Conservation (phyloP, 2,888 invertebrate genomes). For the Argyra leucocephala region DNA sequence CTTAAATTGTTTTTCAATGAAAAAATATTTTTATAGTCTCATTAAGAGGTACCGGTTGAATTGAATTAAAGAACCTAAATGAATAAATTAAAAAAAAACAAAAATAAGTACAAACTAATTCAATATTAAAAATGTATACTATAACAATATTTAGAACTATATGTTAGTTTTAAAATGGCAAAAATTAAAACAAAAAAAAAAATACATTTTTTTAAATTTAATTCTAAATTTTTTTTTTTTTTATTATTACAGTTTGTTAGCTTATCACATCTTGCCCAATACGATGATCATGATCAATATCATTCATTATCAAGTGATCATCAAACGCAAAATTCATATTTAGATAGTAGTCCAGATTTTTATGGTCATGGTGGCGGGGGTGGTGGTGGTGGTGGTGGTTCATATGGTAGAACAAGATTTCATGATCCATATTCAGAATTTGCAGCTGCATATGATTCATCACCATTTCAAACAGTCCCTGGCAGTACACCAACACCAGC, state of each 20-base stretch:
- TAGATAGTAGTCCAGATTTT: conserved; percentile 26
- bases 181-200: not conserved
- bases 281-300: conserved; percentile 29
- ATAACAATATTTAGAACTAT: too few relatives aligned
- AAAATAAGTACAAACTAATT: too few relatives aligned
- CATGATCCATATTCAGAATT: conserved; percentile 40
- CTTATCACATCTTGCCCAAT: conserved; percentile 26
- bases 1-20: too few relatives aligned
- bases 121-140: too few relatives aligned
- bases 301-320: conserved; percentile 28
- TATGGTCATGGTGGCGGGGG: conserved; percentile 24
- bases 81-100: too few relatives aligned
- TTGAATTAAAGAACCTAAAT: too few relatives aligned
- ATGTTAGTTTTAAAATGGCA: not conserved
- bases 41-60: too few relatives aligned
- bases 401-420: conserved; percentile 37
- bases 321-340: conserved; percentile 28
- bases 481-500: conserved; percentile 46
- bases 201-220: too few relatives aligned
- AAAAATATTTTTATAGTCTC: too few relatives aligned
- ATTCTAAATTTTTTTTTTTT: conserved; percentile 6
- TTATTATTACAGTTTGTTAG: conserved; percentile 23
- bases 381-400: conserved; percentile 25
- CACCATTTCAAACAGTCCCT: conserved; percentile 67
- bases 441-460: conserved; percentile 52